phyloP scores from a whole-genome alignment of 2,888 invertebrate genomes.

The Hymenopus coronatus region DNA sequence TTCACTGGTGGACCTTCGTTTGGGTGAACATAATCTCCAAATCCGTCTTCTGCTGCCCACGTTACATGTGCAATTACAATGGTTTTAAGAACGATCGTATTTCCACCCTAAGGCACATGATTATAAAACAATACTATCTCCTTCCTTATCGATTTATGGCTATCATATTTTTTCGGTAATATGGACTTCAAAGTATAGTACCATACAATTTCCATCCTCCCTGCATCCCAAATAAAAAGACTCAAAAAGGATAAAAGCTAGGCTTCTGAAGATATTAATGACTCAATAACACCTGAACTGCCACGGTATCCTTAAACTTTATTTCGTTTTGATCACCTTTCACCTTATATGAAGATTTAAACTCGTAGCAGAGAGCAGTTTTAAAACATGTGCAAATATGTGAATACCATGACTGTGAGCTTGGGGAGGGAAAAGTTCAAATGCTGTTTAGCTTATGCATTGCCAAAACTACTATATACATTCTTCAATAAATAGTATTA shows the following conservation, averaged over 20 bases:
- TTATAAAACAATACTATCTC: neutral
- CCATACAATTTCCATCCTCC: neutral
- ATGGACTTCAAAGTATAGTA: neutral
- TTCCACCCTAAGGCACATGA: neutral
- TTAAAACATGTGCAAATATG: neutral
- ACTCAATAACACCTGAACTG: neutral
- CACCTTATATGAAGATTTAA: neutral
- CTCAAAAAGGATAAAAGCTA: neutral
- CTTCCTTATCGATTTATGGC: neutral
- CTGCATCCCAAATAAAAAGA: neutral
- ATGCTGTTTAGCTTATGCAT: too few relatives aligned
- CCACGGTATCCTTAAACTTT: neutral
- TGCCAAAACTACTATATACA: too few relatives aligned
- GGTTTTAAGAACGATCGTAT: neutral
- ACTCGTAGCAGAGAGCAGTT: neutral
- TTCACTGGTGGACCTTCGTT: too few relatives aligned
- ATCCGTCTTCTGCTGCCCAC: neutral
- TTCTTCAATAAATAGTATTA: too few relatives aligned
- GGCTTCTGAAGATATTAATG: neutral
- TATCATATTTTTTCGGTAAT: neutral
- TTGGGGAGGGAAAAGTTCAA: too few relatives aligned
- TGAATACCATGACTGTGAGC: neutral
- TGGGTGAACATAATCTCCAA: too few relatives aligned
- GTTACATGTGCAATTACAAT: neutral
- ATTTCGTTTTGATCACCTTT: neutral